These are phyloP conservation scores for Pemphigus obesinymphae DNA, from an alignment of 1,140 invertebrate species.

Conservation along the genomic window DNA sequence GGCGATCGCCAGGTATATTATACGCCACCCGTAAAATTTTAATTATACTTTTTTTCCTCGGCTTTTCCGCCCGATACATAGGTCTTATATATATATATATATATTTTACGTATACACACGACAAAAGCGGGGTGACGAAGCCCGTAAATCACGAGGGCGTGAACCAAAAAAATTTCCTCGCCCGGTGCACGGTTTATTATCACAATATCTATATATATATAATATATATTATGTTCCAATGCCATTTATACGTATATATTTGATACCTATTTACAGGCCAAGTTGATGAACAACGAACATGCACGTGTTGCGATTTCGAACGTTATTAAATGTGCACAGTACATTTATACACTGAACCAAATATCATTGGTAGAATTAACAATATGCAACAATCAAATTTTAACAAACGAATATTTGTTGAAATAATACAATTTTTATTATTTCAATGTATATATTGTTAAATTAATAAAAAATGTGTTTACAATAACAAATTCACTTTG, in stretches of 20 bases:
- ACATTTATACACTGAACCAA: too few relatives aligned
- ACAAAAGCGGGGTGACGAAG: neutral
- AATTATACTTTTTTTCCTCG: constrained; percentile 9
- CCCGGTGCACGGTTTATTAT: neutral
- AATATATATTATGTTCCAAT: neutral
- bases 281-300: neutral
- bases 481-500: too few relatives aligned
- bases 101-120: neutral
- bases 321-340: too few relatives aligned
- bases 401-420: too few relatives aligned
- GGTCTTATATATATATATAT: neutral
- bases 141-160: constrained; percentile 26
- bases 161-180: constrained; percentile 6
- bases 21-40: neutral
- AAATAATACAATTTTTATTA: too few relatives aligned
- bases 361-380: too few relatives aligned
- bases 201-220: neutral
- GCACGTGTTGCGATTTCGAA: too few relatives aligned
- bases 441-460: too few relatives aligned
- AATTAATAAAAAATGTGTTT: too few relatives aligned
- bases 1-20: neutral
- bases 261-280: neutral
- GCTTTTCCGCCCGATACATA: neutral
- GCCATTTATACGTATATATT: neutral
- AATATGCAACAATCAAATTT: too few relatives aligned